Base-by-base conservation (phyloP, 2,113 vertebrate species). In the Lophochroa leadbeateri region DNA sequence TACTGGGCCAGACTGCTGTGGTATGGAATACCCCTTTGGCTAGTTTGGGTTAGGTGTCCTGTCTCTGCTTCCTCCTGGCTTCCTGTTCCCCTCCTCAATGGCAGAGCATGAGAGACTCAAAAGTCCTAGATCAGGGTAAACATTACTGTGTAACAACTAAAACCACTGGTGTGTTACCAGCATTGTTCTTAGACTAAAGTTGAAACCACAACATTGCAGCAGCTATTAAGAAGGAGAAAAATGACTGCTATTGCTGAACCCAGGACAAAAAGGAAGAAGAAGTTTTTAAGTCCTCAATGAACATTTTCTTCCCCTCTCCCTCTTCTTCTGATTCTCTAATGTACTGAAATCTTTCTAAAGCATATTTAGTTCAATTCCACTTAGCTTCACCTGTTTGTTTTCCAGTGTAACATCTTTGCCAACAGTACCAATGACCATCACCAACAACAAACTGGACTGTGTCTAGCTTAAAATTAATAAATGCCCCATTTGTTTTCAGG, bases 401-500 rank as follows among this genome's bases (percentile, higher is more conserved):
- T 21, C 20, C 15, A 64, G 2, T 7, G 7, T 8, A 24, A 31
- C 18, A 1, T 37, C 9, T 49, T 82, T 88, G 7, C 8, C 10
- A 68, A 6, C 19, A 37, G 11, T 60, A 69, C 6, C 6, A 49
- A 50, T 43, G 68, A 37, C 15, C 25, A 7, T 20, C 25, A 47
- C 20, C 17, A 88, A 12, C 28, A 79, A 44, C 17, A 49, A 3
- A 35, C 13, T 47, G 14, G 27, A 23, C 53, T 43, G 1, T 55
- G 9, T 64, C 21, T 44, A 60, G 14, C 4, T 69, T 50, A 81
- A 46, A 52, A 61, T 65, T 77, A 47, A 33, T 47, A 72, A 19
- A 69, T 4, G 0, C 0, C 4, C 5, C 12, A 15, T 29, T 49
- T 11, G 1, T 47, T 90, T 90, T 87, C 61, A 71, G 17, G 0